Evolutionary conservation across 2,888 invertebrate species (phyloP).

Genomic region (Venusia cambrica): DNA sequence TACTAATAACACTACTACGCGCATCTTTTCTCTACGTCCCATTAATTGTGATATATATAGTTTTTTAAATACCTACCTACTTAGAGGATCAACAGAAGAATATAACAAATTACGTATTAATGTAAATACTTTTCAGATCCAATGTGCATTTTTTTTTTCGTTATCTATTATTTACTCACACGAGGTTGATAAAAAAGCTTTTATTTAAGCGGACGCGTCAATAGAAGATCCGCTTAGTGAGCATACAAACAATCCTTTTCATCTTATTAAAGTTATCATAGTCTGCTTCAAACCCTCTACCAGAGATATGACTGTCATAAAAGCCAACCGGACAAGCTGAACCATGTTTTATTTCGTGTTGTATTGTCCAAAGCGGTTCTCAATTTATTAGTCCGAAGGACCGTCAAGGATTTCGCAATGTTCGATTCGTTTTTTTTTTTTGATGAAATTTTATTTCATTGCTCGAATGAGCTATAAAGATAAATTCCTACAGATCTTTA

Average conservation of each 20-base stretch:
- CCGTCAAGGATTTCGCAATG: conserved; percentile 25
- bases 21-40: too few relatives aligned
- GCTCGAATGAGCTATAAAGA: too few relatives aligned
- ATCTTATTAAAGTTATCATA: conserved; percentile 3
- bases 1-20: too few relatives aligned
- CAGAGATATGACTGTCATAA: conserved; percentile 52
- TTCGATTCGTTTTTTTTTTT: conserved; percentile 34
- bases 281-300: conserved; percentile 21
- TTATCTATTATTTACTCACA: too few relatives aligned
- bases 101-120: too few relatives aligned
- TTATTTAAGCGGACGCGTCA: conserved; percentile 4
- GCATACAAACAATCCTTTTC: conserved; percentile 1
- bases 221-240: background rate
- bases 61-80: too few relatives aligned
- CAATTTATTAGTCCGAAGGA: conserved; percentile 40
- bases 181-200: too few relatives aligned
- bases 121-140: too few relatives aligned
- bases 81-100: too few relatives aligned
- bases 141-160: too few relatives aligned
- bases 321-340: conserved; percentile 34
- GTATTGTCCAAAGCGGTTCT: conserved; percentile 38
- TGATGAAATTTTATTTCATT: conserved; percentile 32
- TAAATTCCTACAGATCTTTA: too few relatives aligned
- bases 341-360: conserved; percentile 32
- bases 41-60: too few relatives aligned